phyloP scores from a whole-genome alignment of 2,888 invertebrate species.

The Eilema sororculum region DNA sequence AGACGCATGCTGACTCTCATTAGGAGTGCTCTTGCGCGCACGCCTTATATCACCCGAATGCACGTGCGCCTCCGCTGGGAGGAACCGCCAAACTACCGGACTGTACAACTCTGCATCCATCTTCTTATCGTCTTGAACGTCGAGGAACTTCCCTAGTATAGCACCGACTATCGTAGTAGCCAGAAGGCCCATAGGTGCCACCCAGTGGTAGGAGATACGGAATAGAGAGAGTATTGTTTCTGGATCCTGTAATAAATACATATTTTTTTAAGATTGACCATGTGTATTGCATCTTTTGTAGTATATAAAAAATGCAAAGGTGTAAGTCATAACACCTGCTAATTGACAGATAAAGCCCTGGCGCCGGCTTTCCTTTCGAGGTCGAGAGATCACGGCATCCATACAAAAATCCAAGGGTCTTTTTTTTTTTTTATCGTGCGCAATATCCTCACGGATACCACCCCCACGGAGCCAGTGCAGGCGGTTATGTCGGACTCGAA shows the following conservation, averaged over 20 bases:
- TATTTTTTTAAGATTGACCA: too few species aligned
- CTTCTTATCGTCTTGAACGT: constrained; percentile 57
- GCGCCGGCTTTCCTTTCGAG: too few species aligned
- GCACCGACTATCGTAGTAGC: constrained; percentile 90
- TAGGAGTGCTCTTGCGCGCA: neutral
- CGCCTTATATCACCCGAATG: neutral
- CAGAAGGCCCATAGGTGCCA: constrained; percentile 90
- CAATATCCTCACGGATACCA: too few species aligned
- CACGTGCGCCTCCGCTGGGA: constrained; percentile 65
- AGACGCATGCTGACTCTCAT: neutral
- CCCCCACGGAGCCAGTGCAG: too few species aligned
- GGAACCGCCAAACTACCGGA: constrained; percentile 70
- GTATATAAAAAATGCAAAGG: too few species aligned
- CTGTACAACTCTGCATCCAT: constrained; percentile 79
- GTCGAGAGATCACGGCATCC: too few species aligned
- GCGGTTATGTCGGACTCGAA: too few species aligned
- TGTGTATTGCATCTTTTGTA: too few species aligned
- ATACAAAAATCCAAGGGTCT: too few species aligned
- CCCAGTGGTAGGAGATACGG: constrained; percentile 93
- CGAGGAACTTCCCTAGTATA: constrained; percentile 83
- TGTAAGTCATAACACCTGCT: too few species aligned
- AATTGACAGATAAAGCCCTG: too few species aligned
- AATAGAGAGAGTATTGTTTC: constrained; percentile 90
- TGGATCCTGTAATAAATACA: constrained; percentile 65
- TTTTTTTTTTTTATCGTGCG: too few species aligned